Conservation (phyloP, 2,113 vertebrate species). For the Uropsilus gracilis region DNA sequence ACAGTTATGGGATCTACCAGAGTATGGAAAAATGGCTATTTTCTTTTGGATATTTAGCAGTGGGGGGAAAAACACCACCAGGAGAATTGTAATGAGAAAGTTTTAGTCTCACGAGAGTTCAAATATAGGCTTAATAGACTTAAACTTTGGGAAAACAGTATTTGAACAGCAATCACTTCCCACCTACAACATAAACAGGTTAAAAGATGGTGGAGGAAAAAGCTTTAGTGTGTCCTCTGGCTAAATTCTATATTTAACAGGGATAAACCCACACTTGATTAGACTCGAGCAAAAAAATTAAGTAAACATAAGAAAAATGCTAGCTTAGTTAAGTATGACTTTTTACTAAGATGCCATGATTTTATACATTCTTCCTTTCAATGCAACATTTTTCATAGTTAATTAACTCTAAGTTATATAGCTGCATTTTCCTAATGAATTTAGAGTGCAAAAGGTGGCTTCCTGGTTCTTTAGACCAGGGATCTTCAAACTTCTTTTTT, state of each 20-base stretch:
- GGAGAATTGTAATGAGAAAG: constrained; percentile 47
- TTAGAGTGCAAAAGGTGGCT: constrained; percentile 13
- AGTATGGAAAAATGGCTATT: background rate
- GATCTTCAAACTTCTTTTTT: constrained; percentile 25
- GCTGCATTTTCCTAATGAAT: constrained; percentile 18
- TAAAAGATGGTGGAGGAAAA: background rate
- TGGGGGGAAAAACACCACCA: background rate
- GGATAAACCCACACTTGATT: constrained; percentile 35
- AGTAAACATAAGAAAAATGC: constrained; percentile 50
- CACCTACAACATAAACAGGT: constrained; percentile 14
- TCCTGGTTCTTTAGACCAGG: background rate
- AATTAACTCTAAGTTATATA: constrained; percentile 11
- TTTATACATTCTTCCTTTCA: constrained; percentile 46
- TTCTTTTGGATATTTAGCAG: constrained; percentile 36
- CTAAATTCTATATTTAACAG: constrained; percentile 55
- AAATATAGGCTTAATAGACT: constrained; percentile 10
- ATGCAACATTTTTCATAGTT: constrained; percentile 40
- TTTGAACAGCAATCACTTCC: constrained; percentile 34
- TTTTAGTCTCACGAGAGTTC: background rate
- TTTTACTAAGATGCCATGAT: constrained; percentile 49
- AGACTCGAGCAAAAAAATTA: constrained; percentile 25
- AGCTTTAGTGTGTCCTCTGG: constrained; percentile 22
- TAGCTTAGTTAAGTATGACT: background rate
- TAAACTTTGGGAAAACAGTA: constrained; percentile 27
- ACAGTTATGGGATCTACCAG: background rate